Base-by-base conservation (phyloP, 2,888 invertebrate species). In the Nomada hirtipes region DNA sequence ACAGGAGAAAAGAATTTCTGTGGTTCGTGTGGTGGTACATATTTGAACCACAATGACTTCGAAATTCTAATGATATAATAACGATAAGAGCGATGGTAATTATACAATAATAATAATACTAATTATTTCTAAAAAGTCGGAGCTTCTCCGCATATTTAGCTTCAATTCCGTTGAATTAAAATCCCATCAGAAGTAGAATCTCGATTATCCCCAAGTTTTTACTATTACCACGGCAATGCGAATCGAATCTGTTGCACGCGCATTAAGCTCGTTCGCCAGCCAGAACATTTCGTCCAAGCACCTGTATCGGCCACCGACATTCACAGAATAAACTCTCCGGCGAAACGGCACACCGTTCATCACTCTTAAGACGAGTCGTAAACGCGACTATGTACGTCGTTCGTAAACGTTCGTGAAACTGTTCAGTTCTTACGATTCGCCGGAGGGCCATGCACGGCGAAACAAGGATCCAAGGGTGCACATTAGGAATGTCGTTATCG, bases 401-500 rank as follows among this genome's bases (percentile, higher is more conserved):
- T 60, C 60, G 60, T 26, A 47, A 64, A 26, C 47, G 26, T 64
- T 64, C 47, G 47, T 9, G n/a, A 20, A 67, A 52, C 65, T 13
- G 52, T n/a, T 23, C 15, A 23, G 4, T 57, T 44, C 15, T 57
- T 44, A 18, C 15, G 4, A 42, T 15, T 29, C 4, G 23, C 4
- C 26, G 20, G 20, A 42, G 55, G 42, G 23, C 64, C 26, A 29
- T 18, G 4, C 23, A 0, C 15, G 4, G 57, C 47, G 55, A n/a
- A 57, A 44, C 26, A 7, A 7, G 26, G 13, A 20, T 29, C 18
- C 61, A 23, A 1, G 13, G 59, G 53, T 29, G 71, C 29, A 59
- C 52, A 60, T 71, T 50, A 44, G 50, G 57, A 76, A 71, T 55
- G 60, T 57, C 70, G 71, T 52, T 78, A 68, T 68, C 79, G 55